Base-by-base conservation (phyloP, 1,140 invertebrate species). In the Monochamus saltuarius region DNA sequence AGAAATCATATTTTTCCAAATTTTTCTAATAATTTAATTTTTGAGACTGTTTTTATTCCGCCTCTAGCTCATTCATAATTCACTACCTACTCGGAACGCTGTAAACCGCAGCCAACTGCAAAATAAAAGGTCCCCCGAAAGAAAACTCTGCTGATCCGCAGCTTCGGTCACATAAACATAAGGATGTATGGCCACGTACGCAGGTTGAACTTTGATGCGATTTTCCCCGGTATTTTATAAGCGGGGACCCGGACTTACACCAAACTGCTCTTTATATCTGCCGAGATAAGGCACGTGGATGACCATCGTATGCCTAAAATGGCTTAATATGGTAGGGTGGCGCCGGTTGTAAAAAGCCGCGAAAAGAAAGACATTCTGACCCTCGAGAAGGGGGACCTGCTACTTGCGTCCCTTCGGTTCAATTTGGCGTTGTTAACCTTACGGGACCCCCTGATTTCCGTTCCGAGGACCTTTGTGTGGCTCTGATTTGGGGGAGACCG, bases 361-460 rank as follows among this genome's bases (percentile, higher is more conserved):
- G 42, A 62, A 65, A 51, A 56, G 63, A 65, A 68, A 68, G 66
- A 68, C 63, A 57, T 62, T 68, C 52, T 58, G 63, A 62, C 61
- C 61, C 61, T 62, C 35, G 55, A 53, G 39, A 49, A 50, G 45
- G 50, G 50, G 45, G 35, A 36, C n/a, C 38, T 6, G 14, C 35
- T 22, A 36, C 36, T 61, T 56, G 40, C 43, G 40, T 51, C 61
- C 50, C 56, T 62, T 34, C 37, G 60, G 61, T 62, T 62, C 61
- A 62, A 62, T 62, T 62, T 62, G 56, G 47, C 61, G 43, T 62
- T 58, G 61, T 62, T 62, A 62, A 62, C 61, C 56, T 59, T 37
- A 40, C 39, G 45, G 36, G 45, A 19, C 53, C 53, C 39, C n/a
- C 35, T 56, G 53, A 56, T 61, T 56, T 56, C 40, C 29, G 39